Conservation (phyloP, 2,113 vertebrate species). For the Pseudopipra pipra region DNA sequence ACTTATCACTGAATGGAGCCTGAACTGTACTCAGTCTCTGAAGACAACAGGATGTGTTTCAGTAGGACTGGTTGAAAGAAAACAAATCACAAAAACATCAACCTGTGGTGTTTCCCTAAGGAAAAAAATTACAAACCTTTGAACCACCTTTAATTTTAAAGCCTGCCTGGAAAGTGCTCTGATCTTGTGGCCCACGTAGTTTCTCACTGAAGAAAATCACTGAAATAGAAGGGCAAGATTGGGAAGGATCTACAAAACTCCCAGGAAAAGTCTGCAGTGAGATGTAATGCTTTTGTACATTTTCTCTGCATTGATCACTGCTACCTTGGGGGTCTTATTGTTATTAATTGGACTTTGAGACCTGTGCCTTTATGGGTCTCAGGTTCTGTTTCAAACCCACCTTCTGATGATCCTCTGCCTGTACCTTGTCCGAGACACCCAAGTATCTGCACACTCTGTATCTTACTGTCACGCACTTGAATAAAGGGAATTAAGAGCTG, state of each 20-base stretch:
- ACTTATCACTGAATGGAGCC: neutral
- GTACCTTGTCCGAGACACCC: neutral
- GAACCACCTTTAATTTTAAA: neutral
- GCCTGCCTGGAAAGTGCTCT: neutral
- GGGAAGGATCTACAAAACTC: neutral
- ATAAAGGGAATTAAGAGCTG: neutral
- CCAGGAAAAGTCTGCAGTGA: neutral
- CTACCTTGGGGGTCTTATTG: neutral
- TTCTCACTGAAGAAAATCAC: neutral
- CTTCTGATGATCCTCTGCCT: neutral
- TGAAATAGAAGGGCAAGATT: neutral
- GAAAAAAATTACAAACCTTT: neutral
- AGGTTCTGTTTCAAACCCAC: neutral
- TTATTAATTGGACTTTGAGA: neutral
- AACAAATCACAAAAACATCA: neutral
- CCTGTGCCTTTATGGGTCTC: neutral
- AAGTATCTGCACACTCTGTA: neutral
- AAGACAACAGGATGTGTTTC: neutral
- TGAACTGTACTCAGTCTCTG: neutral
- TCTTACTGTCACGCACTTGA: neutral
- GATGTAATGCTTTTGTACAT: neutral
- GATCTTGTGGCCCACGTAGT: accelerated
- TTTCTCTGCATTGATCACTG: neutral
- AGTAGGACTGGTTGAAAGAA: neutral
- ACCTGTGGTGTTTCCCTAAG: neutral